Base-by-base conservation (phyloP, 2,888 invertebrate species). In the Caenorhabditis sinica region DNA sequence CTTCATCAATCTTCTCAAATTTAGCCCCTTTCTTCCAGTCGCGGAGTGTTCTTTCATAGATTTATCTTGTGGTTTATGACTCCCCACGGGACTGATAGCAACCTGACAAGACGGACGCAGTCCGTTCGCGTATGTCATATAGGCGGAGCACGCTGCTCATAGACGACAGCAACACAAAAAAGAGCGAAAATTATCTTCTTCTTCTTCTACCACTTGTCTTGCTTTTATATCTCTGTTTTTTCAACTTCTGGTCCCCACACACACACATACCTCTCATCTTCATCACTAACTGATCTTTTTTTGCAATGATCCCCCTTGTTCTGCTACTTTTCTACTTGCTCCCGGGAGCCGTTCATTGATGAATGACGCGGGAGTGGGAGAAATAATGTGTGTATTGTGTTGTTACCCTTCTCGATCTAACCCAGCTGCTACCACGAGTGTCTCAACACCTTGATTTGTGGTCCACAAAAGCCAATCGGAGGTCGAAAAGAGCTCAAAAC, bases 61-160 rank as follows among this genome's bases (percentile, higher is more conserved):
- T 83, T 83, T 83, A 83, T 83, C 76, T 83, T 79, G 74, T 79
- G 74, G 74, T 83, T 79, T 83, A 83, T 79, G 83, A 74, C 68
- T 83, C 83, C 83, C 83, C 45, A 69, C 71, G 83, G 83, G 71
- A 74, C 79, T 79, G 79, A 79, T 79, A 73, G 77, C 79, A 79
- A 79, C 83, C 79, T 83, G 83, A 83, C 83, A 83, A 83, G 83
- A 75, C 73, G 36, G 49, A 68, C 73, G 68, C 72, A 72, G 66
- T 72, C 66, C 80, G 80, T 80, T 80, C 80, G 40, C 40, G 71
- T 60, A 66, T 72, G 72, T 79, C 79, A 71, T 40, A 40, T 77
- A 77, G 77, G 53, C 68, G 49, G 71, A 53, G 69, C 71, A 45
- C 60, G 58, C 49, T 49, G 49, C 69, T 69, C 40, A 40, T 61